A percentile compares a stretch with the other conserved stretches of the same genome.
Conservation (phyloP, 2,797 vertebrate species). For the Tokudaia tokunoshimensis region DNA sequence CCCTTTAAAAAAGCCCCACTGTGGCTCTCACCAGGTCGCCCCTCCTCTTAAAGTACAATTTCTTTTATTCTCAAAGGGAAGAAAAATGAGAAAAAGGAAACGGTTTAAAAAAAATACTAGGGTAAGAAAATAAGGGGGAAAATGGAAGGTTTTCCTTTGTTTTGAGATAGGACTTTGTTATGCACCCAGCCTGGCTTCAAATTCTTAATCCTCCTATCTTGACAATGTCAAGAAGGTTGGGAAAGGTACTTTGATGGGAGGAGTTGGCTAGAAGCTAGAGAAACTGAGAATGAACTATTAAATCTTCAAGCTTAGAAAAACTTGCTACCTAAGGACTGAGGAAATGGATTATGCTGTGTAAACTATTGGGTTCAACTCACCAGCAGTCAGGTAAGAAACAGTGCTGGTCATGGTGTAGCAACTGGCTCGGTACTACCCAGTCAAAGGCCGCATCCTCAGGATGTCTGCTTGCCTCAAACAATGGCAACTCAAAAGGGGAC, state of each 20-base stretch:
- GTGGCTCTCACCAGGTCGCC: neutral
- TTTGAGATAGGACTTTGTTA: neutral
- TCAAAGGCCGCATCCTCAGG: neutral
- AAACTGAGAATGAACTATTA: conserved; percentile 14
- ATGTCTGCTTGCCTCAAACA: accelerated
- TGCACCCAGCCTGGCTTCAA: neutral
- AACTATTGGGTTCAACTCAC: neutral
- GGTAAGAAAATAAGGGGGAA: neutral
- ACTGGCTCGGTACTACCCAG: neutral
- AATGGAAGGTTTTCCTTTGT: neutral
- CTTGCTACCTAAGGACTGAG: neutral
- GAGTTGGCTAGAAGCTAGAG: neutral
- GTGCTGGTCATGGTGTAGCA: neutral
- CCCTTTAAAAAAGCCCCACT: neutral
- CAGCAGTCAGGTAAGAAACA: neutral
- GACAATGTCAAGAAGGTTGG: neutral
- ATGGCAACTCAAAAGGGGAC: neutral
- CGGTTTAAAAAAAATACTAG: neutral
- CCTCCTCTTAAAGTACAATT: neutral
- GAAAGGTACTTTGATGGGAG: neutral
- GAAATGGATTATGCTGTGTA: neutral
- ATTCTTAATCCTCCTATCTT: neutral
- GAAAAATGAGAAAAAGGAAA: neutral
- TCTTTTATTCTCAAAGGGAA: neutral
- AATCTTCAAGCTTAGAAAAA: conserved; percentile 45